phyloP scores from a whole-genome alignment of 1,140 invertebrate species.

The Zaprionus inermis region DNA sequence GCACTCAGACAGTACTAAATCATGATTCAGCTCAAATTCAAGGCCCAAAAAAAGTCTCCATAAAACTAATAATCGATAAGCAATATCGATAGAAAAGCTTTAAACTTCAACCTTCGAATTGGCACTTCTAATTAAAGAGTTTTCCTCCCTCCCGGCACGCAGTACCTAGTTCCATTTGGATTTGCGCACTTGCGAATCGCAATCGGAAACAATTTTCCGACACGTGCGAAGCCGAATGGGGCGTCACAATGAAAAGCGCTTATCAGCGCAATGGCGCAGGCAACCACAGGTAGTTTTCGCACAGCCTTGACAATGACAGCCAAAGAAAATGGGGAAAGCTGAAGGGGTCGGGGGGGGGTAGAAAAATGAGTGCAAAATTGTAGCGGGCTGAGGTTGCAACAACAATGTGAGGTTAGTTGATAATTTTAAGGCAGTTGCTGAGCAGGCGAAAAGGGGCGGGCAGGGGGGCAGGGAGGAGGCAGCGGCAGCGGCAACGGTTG shows the following conservation, averaged over 20 bases:
- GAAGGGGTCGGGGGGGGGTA: slow-evolving; percentile 3
- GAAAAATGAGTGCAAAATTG: slow-evolving; percentile 49
- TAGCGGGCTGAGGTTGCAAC: slow-evolving; percentile 14
- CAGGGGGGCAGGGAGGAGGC: neutral
- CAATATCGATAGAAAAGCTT: too few species aligned
- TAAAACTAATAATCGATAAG: too few species aligned
- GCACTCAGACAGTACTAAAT: too few species aligned
- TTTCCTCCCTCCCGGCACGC: neutral
- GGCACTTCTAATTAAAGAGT: neutral
- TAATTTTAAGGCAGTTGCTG: slow-evolving; percentile 35
- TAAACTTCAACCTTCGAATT: too few species aligned
- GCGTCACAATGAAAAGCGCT: slow-evolving; percentile 33
- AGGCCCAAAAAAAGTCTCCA: too few species aligned
- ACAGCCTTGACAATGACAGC: slow-evolving; percentile 78
- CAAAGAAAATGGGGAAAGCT: slow-evolving; percentile 55
- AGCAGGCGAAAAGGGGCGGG: slow-evolving; percentile 21
- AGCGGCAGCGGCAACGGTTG: slow-evolving; percentile 54
- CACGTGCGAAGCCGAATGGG: slow-evolving; percentile 24
- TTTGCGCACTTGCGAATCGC: neutral
- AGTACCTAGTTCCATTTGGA: neutral
- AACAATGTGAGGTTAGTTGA: slow-evolving; percentile 41
- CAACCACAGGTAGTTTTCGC: slow-evolving; percentile 68
- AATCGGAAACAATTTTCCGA: slow-evolving; percentile 12
- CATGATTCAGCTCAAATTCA: too few species aligned
- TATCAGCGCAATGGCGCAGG: slow-evolving; percentile 20